Evolutionary conservation across 1,140 invertebrate species (phyloP), one percentile per base, ranked within the genome.

Genomic region (Pectinophora gossypiella): DNA sequence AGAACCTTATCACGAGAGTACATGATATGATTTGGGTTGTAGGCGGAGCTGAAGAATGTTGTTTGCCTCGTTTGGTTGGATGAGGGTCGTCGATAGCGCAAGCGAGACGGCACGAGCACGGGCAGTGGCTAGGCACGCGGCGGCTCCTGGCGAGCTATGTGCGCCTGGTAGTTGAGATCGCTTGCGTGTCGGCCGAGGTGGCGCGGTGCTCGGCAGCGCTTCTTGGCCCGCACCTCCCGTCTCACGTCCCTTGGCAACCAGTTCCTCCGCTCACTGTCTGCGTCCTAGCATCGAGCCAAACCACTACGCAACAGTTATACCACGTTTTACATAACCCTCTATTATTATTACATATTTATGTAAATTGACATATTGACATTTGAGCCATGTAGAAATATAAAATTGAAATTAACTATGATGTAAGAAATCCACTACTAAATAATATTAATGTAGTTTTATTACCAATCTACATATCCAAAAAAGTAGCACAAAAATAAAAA

Each of bases 131-230:
- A 13, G 68, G 61, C 59, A 71, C 56, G 72, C 51, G 48, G 52
- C 21, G 53, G 15, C 68, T 73, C 66, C 50, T 36, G 12, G 3
- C 16, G 7, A 16, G 49, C 65, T 69, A 68, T 87, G 78, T 7
- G 20, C 10, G 60, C 84, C 81, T 87, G 59, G 84, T 87, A 76
- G 18, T 42, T 55, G 68, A 68, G 83, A 87, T 85, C 83, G 79
- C 66, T 83, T 72, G 79, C 81, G 78, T 85, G 72, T 85, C 81
- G 80, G 77, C 64, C 77, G 81, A 77, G 77, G 79, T 76, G 79
- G 76, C 77, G 78, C 78, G 75, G 78, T 68, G 77, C 56, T 66
- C 64, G 56, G 47, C 56, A 42, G 46, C 50, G 45, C 55, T 47
- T 18, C 32, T 47, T 49, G 35, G 19, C 49, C 47, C 56, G 18